Conservation (phyloP, 92 coral and sea anemone genomes). For the Phenganax subtilis region DNA sequence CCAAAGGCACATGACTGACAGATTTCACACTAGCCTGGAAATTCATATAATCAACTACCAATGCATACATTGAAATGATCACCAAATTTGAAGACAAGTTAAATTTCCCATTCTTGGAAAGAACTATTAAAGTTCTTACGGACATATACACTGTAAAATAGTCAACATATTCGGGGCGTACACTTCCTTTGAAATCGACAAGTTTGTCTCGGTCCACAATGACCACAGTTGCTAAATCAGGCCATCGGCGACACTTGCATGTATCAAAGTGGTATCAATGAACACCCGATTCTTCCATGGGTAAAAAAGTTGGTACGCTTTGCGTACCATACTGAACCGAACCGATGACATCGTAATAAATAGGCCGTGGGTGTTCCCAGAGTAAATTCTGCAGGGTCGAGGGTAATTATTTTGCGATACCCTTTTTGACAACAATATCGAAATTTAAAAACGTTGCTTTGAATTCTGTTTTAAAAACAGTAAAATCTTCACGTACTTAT, state of each 20-base stretch:
- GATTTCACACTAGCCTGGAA: conserved; percentile 10
- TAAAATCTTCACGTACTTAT: not conserved
- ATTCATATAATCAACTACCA: conserved; percentile 34
- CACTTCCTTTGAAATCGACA: no score
- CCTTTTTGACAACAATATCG: not conserved
- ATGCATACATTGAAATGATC: not conserved
- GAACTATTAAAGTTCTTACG: not conserved
- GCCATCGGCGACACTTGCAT: no score
- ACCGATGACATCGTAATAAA: no score
- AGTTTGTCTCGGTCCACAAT: no score
- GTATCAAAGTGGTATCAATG: no score
- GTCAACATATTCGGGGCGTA: not conserved
- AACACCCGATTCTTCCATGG: no score
- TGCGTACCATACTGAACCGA: no score
- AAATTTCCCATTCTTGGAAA: not conserved
- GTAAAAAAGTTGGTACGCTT: no score
- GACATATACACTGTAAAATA: not conserved
- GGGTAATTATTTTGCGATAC: no score
- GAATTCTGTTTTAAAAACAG: conserved; percentile 13
- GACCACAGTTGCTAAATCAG: no score
- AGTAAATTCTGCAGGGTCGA: no score
- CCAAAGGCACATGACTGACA: not conserved
- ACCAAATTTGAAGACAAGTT: not conserved
- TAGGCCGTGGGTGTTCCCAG: no score
- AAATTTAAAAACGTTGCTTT: not conserved